A percentile compares a stretch with the other conserved stretches of the same genome.
These are phyloP conservation scores for Pachyramphus minor DNA, from an alignment of 2,113 vertebrate genomes.

Conservation along the genomic window DNA sequence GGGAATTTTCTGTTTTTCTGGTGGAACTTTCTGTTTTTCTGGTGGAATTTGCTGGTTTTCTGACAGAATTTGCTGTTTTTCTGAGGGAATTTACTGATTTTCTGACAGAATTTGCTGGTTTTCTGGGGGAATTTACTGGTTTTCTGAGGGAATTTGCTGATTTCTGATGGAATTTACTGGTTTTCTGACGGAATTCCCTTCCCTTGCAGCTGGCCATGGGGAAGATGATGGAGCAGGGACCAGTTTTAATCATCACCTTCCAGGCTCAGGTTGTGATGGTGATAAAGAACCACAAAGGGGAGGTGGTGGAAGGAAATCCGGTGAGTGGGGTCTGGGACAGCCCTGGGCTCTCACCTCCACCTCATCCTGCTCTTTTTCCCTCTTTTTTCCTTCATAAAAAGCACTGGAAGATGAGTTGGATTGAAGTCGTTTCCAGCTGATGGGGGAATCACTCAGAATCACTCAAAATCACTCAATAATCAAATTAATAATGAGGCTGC, in stretches of 20 bases:
- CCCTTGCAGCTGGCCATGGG: conserved; percentile 88
- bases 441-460: not conserved
- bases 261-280: conserved; percentile 95
- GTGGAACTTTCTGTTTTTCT: too few relatives aligned
- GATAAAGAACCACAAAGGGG: conserved; percentile 84
- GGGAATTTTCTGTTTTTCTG: too few relatives aligned
- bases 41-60: too few relatives aligned
- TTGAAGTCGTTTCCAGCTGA: not conserved
- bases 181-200: not conserved
- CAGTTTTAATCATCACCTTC: conserved; percentile 95
- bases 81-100: too few relatives aligned
- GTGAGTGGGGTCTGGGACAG: conserved; percentile 73
- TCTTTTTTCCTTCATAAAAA: not conserved
- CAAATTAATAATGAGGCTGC: not conserved
- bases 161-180: not conserved
- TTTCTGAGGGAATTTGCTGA: too few relatives aligned
- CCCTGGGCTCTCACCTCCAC: not conserved
- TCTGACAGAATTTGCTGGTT: too few relatives aligned
- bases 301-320: conserved; percentile 92
- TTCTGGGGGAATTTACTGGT: too few relatives aligned
- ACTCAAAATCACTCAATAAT: not conserved
- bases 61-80: too few relatives aligned
- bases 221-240: conserved; percentile 99
- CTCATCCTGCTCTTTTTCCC: not conserved
- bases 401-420: not conserved